Evolutionary conservation across 2,797 vertebrate species (phyloP), one percentile per base, ranked within the genome.

Genomic region (Poeciliopsis presidionis): DNA sequence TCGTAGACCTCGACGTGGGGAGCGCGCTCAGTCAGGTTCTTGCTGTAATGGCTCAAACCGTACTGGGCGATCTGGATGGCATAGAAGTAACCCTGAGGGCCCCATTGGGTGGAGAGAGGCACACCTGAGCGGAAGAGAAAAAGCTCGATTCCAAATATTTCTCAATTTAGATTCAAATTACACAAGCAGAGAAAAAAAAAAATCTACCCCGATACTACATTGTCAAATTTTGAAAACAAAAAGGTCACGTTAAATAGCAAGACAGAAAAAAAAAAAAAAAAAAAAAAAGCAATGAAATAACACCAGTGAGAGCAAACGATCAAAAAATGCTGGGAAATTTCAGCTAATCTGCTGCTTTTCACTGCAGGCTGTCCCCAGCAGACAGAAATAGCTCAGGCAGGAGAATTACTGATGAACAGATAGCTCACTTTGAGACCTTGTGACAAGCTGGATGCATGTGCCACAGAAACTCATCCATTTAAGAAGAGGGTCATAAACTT

Each of bases 41-140:
- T 99, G 92, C 98, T 99, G 95, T 98, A 99, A 93, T 99, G 98
- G 89, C 98, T 99, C 88, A 99, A 86, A 41, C 98, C 98, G 7
- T 99, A 99, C 92, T 99, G 98, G 0, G 98, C 96, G 20, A 99
- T 98, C 95, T 99, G 98, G 95, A 99, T 99, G 86, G 98, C 97
- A 84, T 99, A 99, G 95, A 99, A 99, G 92, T 99, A 99, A 87
- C 98, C 98, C 91, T 99, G 98, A 71, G 98, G 98, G 5, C 98
- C 98, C 98, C 98, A 99, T 84, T 99, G 98, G 0, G 98, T 99
- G 85, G 98, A 99, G 46, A 99, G 91, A 0, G 98, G 98, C 51
- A 99, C 98, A 0, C 98, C 98, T 99, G 89, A 70, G 41, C 2
- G 1, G 18, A 11, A 59, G 28, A 7, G 5, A 59, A 30, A 13